A percentile compares a stretch with the other conserved stretches of the same genome.
These are phyloP conservation scores for Synanthedon tipuliformis DNA, from an alignment of 2,888 invertebrate genomes.

Conservation along the genomic window DNA sequence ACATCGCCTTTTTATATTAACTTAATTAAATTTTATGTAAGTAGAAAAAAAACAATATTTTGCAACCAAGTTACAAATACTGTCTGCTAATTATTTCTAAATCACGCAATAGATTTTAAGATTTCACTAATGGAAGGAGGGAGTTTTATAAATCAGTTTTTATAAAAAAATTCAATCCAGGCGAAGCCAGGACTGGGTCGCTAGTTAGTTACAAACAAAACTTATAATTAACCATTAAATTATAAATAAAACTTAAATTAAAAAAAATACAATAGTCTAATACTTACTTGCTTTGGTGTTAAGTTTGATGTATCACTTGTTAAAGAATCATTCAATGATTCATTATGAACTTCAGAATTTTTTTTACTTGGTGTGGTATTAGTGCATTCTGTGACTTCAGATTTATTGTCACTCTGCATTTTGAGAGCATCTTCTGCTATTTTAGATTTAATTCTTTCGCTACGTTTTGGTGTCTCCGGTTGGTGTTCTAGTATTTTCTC, in stretches of 20 bases:
- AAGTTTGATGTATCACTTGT: constrained; percentile 21
- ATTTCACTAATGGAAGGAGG: too few species aligned
- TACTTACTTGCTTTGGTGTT: constrained; percentile 52
- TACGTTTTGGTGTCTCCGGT: constrained; percentile 32
- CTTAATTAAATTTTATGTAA: too few species aligned
- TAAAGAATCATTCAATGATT: constrained; percentile 6
- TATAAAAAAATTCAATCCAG: too few species aligned
- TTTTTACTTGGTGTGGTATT: constrained; percentile 35
- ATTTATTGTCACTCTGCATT: constrained; percentile 24
- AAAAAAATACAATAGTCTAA: not conserved
- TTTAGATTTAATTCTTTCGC: constrained; percentile 27
- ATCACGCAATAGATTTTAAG: too few species aligned
- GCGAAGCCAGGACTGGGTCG: too few species aligned
- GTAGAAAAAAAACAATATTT: too few species aligned
- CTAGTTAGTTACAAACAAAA: too few species aligned
- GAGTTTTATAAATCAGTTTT: too few species aligned
- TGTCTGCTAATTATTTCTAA: too few species aligned
- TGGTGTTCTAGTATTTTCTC: not conserved
- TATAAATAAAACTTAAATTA: not conserved
- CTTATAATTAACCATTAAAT: too few species aligned
- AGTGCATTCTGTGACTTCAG: constrained; percentile 31
- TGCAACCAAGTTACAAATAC: too few species aligned
- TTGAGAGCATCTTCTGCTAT: constrained; percentile 23
- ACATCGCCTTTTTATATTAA: too few species aligned
- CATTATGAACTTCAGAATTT: constrained; percentile 10